A percentile compares a stretch with the other conserved stretches of the same genome.
Evolutionary conservation across 2,888 invertebrate species (phyloP).

Genomic region (Tetramorium bicarinatum): DNA sequence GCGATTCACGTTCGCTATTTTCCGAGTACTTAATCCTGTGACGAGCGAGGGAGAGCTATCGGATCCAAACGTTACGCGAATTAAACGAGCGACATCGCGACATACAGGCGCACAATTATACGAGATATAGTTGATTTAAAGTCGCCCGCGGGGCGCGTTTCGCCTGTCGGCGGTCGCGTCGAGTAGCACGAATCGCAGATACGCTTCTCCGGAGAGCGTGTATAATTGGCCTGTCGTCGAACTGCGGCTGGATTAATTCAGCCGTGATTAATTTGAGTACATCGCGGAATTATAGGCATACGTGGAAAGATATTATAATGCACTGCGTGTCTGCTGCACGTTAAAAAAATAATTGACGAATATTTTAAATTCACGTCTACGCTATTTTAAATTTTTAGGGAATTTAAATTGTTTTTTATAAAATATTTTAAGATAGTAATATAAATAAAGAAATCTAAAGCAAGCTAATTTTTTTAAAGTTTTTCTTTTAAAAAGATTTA

Average conservation of each 20-base stretch:
- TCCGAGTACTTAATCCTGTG: conserved; percentile 20
- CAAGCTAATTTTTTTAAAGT: too few species aligned
- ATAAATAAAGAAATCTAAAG: too few species aligned
- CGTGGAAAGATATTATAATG: not conserved
- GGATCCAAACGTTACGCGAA: conserved; percentile 37
- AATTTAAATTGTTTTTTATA: not conserved
- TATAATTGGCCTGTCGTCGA: conserved; percentile 57
- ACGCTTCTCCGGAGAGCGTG: conserved; percentile 17
- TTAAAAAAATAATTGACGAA: not conserved
- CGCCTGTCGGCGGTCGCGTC: conserved; percentile 23
- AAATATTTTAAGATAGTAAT: too few species aligned
- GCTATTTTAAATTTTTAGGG: not conserved
- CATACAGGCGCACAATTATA: conserved; percentile 43
- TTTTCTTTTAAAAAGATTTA: not conserved
- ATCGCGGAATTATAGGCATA: not conserved
- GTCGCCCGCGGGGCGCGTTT: conserved; percentile 35
- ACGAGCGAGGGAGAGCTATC: conserved; percentile 19
- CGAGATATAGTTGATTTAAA: conserved; percentile 49
- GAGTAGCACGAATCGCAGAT: conserved; percentile 49
- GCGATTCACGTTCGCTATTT: conserved; percentile 3
- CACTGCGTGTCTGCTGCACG: not conserved
- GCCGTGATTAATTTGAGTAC: not conserved
- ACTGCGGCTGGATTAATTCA: conserved; percentile 50
- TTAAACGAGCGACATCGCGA: conserved; percentile 31
- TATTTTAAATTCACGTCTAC: not conserved